These are phyloP conservation scores for Abramis brama DNA, from an alignment of 2,113 vertebrate genomes.

Conservation along the genomic window DNA sequence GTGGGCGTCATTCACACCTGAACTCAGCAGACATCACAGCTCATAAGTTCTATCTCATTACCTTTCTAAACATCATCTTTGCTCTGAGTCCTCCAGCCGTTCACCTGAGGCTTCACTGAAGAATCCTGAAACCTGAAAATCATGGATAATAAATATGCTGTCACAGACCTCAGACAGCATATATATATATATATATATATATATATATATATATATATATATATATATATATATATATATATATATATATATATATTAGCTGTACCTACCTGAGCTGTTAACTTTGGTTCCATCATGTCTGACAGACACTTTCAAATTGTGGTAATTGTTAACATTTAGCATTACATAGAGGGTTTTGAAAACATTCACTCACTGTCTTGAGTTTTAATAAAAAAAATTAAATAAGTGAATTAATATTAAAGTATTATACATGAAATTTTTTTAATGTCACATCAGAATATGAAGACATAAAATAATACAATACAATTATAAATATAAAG, in stretches of 20 bases:
- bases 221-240: too few species aligned
- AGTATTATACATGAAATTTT: conserved; percentile 3
- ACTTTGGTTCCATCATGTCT: neutral
- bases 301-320: neutral
- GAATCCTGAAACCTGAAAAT: conserved; percentile 17
- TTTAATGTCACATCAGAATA: conserved; percentile 17
- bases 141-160: conserved; percentile 1
- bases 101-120: conserved; percentile 4
- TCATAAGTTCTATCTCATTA: conserved; percentile 49
- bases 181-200: too few species aligned
- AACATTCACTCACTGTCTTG: neutral
- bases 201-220: too few species aligned
- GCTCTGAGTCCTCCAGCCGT: neutral
- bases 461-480: neutral
- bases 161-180: neutral
- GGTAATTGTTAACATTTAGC: neutral
- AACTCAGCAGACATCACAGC: conserved; percentile 32
- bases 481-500: neutral
- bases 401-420: too few species aligned
- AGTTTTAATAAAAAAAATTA: too few species aligned
- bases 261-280: neutral
- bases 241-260: too few species aligned
- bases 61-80: conserved; percentile 17
- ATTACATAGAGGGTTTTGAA: neutral
- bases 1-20: conserved; percentile 17